Evolutionary conservation across 2,797 vertebrate genomes (phyloP), one percentile per base, ranked within the genome.

Genomic region (Enteromius unitaeniatus): DNA sequence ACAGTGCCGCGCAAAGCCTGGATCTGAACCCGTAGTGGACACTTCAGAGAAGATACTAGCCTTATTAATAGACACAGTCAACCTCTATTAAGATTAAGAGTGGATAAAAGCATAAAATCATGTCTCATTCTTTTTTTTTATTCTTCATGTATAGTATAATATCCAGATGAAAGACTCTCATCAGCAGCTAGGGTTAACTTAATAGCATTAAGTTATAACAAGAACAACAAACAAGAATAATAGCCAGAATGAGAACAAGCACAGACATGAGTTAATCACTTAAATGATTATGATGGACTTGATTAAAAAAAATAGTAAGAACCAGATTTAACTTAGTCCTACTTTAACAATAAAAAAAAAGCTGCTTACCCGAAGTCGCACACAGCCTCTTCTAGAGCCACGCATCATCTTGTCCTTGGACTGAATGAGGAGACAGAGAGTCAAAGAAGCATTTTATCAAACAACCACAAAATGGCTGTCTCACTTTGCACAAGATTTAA

Each of bases 391-490:
- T 91, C 98, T 96, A 86, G 98, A 99, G 82, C 98, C 98, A 91
- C 98, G 95, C 98, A 99, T 99, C 98, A 99, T 99, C 93, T 99
- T 99, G 93, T 99, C 97, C 91, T 99, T 99, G 78, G 98, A 99
- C 98, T 99, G 93, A 89, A 79, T 94, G 92, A 85, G 84, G 11
- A 90, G 34, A 88, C 85, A n/a, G 15, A 72, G 72, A 45, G 3
- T 55, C 11, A 84, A 28, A 85, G n/a, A 23, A 67, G 6, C 7
- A 11, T 31, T 72, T 74, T 40, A 21, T 49, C 23, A 37, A 74
- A 37, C 4, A 4, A 62, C 28, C 2, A 64, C 74, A 14, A 68
- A 13, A 47, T 6, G 5, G 15, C 7, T 55, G 7, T 78, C 40
- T 34, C 23, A 55, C 8, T 55, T 42, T 42, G 31, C 14, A 0